These are phyloP conservation scores for Solenopsis fugax DNA, from an alignment of 1,140 invertebrate genomes.

Conservation along the genomic window DNA sequence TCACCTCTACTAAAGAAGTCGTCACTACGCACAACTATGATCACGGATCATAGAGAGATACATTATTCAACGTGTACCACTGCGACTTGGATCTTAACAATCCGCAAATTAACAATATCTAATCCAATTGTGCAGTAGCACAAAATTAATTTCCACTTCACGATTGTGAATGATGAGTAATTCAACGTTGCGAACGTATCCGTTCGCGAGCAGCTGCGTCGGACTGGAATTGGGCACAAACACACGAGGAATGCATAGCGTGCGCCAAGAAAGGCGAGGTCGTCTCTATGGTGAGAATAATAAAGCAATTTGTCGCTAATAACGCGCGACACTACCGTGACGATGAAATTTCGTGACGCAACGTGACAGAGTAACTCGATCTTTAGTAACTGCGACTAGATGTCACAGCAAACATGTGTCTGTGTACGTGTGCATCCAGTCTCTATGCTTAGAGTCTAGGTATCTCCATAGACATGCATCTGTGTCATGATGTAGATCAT, in stretches of 20 bases:
- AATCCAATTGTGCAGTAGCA: not conserved
- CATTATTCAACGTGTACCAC: not conserved
- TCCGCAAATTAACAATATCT: not conserved
- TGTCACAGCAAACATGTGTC: not conserved
- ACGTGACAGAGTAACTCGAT: not conserved
- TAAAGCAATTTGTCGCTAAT: slow-evolving; percentile 78
- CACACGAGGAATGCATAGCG: not conserved
- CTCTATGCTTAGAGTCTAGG: not conserved
- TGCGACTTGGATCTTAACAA: not conserved
- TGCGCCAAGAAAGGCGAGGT: slow-evolving; percentile 36
- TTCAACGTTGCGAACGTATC: slow-evolving; percentile 76
- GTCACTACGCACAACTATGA: not conserved
- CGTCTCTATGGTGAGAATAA: slow-evolving; percentile 75
- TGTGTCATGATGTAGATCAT: not conserved
- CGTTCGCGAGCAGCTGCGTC: slow-evolving; percentile 76
- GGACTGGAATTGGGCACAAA: slow-evolving; percentile 78
- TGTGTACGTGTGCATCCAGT: not conserved
- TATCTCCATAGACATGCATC: not conserved
- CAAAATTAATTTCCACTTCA: slow-evolving; percentile 70
- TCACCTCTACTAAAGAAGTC: not conserved
- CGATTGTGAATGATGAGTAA: slow-evolving; percentile 65
- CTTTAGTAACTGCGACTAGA: slow-evolving; percentile 19
- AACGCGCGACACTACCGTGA: slow-evolving; percentile 50
- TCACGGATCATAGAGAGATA: not conserved
- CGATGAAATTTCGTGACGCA: slow-evolving; percentile 48